Evolutionary conservation across 2,888 invertebrate genomes (phyloP), one percentile per base, ranked within the genome.

Genomic region (Tolmerus cingulatus): DNA sequence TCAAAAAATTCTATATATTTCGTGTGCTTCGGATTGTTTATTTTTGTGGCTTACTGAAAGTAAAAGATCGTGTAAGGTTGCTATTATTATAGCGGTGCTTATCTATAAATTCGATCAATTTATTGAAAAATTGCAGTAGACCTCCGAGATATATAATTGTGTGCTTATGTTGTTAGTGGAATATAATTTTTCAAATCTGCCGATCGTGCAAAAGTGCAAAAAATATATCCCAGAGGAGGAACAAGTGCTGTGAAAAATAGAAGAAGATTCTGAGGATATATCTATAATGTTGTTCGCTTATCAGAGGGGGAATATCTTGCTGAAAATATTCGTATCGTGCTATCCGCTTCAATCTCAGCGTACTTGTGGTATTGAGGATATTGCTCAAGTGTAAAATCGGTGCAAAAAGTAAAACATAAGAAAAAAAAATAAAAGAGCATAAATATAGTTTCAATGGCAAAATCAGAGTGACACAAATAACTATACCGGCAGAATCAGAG

Each of bases 41-140:
- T 82, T 82, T 66, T 82, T 51, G 82, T 82, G 82, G 27, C 57
- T 82, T 82, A 66, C 57, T 82, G 57, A 82, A 82, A 82, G 85
- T 74, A 85, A 74, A 85, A 85, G 85, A 85, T 85, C 85, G 85
- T 85, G 85, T 74, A 74, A 85, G 82, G 82, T 85, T 85, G 74
- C 74, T 85, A 85, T 74, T 85, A 85, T 74, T 85, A 85, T 85
- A 74, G 85, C 23, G 43, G 85, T 74, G 85, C 85, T 74, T 85
- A 85, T 85, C 85, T 74, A 37, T 74, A 85, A 85, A 85, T 46
- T 30, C 74, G 85, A 85, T 85, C 85, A 85, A 85, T 85, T 74
- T 85, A 85, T 85, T 85, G 85, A 85, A 85, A 85, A 85, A 85
- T 85, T 74, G 74, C 85, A 74, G 74, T 51, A 85, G 74, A 74